Evolutionary conservation across 2,888 invertebrate species (phyloP), one percentile per base, ranked within the genome.

Genomic region (Acrobasis consociella): DNA sequence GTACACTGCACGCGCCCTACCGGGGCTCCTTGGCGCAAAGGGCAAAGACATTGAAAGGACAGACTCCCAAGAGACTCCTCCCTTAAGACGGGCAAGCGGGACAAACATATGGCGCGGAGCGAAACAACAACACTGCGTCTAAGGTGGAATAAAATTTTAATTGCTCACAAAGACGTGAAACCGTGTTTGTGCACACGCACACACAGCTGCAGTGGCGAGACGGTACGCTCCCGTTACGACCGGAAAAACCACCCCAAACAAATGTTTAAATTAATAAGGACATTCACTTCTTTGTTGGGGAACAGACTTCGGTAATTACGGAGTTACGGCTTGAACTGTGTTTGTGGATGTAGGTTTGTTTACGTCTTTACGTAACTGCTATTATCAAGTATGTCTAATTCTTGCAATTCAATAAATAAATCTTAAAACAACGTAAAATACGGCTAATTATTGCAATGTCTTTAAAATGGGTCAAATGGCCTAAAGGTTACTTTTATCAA

Each of bases 21-120:
- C 84, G 86, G 79, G 82, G 81, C 86, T 89, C 81, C 87, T 86
- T 86, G 88, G 86, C 89, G 89, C 90, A 89, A 92, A 93, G 93
- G 93, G 92, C 93, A 93, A 91, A 91, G 92, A 93, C 92, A 93
- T 93, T 93, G 93, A 93, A 94, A 93, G 94, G 93, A 93, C 94
- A 94, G 94, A 94, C 94, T 94, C 94, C 94, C 94, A 76, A 70
- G 94, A 93, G 94, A 89, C 89, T 86, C 91, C 91, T 87, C 90
- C 89, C 90, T 91, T 86, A 91, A 91, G 92, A 91, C 90, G 87
- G 64, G 76, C 62, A 78, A 90, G 68, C 68, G 75, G 69, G 89
- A 92, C 82, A 74, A 77, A 78, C 73, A 73, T 89, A 92, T 81
- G 73, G 69, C 76, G 68, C 64, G 62, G 77, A 80, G 68, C 69